Conservation (phyloP, 92 coral and sea anemone genomes). For the Parazoanthus swiftii region DNA sequence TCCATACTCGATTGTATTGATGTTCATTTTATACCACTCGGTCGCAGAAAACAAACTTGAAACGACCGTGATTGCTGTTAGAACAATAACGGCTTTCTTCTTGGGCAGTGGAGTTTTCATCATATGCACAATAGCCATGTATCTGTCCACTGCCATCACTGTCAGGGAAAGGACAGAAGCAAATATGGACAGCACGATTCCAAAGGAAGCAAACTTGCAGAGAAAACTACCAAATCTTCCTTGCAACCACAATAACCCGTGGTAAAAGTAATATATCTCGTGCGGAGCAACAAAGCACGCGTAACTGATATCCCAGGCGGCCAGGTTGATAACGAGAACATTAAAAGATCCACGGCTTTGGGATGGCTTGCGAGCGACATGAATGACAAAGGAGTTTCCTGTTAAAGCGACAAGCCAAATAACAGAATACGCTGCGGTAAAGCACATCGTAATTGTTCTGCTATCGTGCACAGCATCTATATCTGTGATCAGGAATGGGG, state of each 20-base stretch:
- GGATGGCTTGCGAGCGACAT: not conserved
- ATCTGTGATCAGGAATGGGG: not conserved
- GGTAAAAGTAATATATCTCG: not conserved
- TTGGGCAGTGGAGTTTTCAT: not conserved
- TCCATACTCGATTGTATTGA: not conserved
- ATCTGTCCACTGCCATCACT: slow-evolving; percentile 7
- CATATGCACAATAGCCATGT: slow-evolving; percentile 7
- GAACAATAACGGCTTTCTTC: not conserved
- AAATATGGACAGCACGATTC: slow-evolving; percentile 2
- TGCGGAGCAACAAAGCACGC: not conserved
- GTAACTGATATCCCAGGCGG: not conserved
- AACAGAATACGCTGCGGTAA: not conserved
- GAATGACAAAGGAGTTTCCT: slow-evolving; percentile 10
- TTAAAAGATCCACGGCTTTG: not conserved
- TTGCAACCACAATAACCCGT: not conserved
- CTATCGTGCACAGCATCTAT: not conserved
- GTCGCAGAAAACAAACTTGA: not conserved
- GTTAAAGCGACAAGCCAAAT: not conserved
- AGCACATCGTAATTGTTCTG: not conserved
- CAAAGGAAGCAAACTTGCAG: slow-evolving; percentile 11
- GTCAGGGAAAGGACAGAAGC: slow-evolving; percentile 14
- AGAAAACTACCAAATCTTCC: slow-evolving; percentile 5
- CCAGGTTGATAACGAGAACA: not conserved
- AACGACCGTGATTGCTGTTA: not conserved
- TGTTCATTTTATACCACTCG: not conserved